These are phyloP conservation scores for Botia almorhae DNA, from an alignment of 2,797 vertebrate genomes.

Conservation along the genomic window DNA sequence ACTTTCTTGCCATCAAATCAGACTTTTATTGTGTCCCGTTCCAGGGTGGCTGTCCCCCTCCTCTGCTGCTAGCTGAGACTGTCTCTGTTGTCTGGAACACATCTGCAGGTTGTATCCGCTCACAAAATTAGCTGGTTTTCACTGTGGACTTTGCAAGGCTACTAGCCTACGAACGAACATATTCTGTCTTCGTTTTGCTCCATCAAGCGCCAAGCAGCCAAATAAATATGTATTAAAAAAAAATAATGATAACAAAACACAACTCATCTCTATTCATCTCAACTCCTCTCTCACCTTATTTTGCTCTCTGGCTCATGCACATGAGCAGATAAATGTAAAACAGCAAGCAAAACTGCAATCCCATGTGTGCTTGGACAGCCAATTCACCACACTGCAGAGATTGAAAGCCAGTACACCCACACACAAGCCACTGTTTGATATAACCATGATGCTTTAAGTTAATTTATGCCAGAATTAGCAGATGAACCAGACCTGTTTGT, in stretches of 20 bases:
- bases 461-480: constrained; percentile 47
- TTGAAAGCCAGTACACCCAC: neutral
- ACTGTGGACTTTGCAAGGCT: neutral
- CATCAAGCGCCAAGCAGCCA: neutral
- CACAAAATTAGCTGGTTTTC: constrained; percentile 31
- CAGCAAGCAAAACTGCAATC: constrained; percentile 36
- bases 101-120: constrained; percentile 33
- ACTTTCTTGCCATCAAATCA: constrained; percentile 41
- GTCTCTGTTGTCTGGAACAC: constrained; percentile 36
- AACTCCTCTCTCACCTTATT: neutral
- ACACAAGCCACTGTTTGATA: constrained; percentile 45
- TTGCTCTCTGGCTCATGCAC: constrained; percentile 6
- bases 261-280: neutral
- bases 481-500: constrained; percentile 53
- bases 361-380: constrained; percentile 28
- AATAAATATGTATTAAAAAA: neutral
- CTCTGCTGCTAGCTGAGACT: constrained; percentile 12
- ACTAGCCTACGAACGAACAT: neutral
- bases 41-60: constrained; percentile 21
- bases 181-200: neutral
- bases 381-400: constrained; percentile 12
- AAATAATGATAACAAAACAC: neutral
- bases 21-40: constrained; percentile 43
- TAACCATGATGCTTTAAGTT: constrained; percentile 38
- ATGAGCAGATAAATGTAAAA: constrained; percentile 32